These are phyloP conservation scores for Monopis laevigella DNA, from an alignment of 2,888 invertebrate genomes.

Conservation along the genomic window DNA sequence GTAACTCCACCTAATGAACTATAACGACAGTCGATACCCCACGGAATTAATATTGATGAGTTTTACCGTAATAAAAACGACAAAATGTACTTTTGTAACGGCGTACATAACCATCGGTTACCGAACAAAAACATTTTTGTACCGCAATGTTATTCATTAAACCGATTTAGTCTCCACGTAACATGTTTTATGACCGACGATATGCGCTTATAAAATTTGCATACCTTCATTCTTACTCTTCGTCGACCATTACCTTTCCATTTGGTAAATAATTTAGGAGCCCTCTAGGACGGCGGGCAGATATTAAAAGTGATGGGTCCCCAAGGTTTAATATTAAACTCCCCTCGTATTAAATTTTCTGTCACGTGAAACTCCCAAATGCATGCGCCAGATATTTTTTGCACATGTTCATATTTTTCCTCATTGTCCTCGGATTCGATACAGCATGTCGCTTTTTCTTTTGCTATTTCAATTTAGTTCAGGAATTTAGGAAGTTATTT, in stretches of 20 bases:
- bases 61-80: constrained; percentile 3
- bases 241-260: constrained; percentile 64
- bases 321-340: constrained; percentile 65
- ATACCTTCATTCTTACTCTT: constrained; percentile 62
- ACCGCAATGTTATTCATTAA: constrained; percentile 42
- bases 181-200: constrained; percentile 49
- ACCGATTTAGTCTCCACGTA: constrained; percentile 34
- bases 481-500: constrained; percentile 7
- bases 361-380: constrained; percentile 67
- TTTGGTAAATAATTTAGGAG: constrained; percentile 66
- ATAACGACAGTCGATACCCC: background rate
- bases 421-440: constrained; percentile 57
- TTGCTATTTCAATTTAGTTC: constrained; percentile 27
- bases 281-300: constrained; percentile 61
- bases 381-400: constrained; percentile 64
- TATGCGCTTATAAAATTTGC: constrained; percentile 62
- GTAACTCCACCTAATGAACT: background rate
- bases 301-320: constrained; percentile 68
- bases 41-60: background rate
- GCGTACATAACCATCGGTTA: constrained; percentile 26
- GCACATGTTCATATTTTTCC: constrained; percentile 63
- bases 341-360: constrained; percentile 67
- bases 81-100: constrained; percentile 37
- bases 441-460: constrained; percentile 54
- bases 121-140: constrained; percentile 27